Evolutionary conservation across 2,888 invertebrate species (phyloP), one percentile per base, ranked within the genome.

Genomic region (Coecobrya sp.): DNA sequence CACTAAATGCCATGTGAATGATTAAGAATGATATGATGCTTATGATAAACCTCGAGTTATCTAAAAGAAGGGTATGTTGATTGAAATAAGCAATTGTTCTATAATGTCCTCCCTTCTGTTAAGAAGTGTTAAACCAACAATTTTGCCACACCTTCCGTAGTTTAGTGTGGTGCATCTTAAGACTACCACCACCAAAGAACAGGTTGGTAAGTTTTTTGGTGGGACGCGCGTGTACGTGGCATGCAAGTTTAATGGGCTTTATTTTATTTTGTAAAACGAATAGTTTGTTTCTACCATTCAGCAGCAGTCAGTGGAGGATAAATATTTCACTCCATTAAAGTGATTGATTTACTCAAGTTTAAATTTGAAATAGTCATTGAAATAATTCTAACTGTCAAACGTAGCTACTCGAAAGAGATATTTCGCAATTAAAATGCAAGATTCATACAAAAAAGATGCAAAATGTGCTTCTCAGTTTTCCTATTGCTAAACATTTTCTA

Each of bases 111-210:
- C 76, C 22, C 42, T 59, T 76, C 86, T 86, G 65, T 84, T 84
- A 79, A 85, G 22, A 89, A 89, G 88, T 88, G 88, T 86, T 89
- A 92, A 92, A 92, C 89, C 89, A 92, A 88, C 89, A 79, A 59
- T 88, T 89, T 42, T 85, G 89, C 92, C 92, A 92, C 92, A 92
- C 92, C 92, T 92, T 86, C 27, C 79, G 10, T 89, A 70, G 11
- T 49, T 25, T 13, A 0, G 36, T 59, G 36, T 59, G 25, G 42
- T 59, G 25, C 84, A 55, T 81, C 27, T 2, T 52, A 10, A n/a
- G n/a, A 82, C n/a, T 65, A 84, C 81, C 11, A 76, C 62, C 49
- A 79, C 85, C 87, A 55, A 55, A 87, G 88, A 92, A 92, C 92
- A 87, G 88, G 92, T 92, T 92, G 79, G 62, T 22, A 55, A 16